Evolutionary conservation across 2,113 vertebrate genomes (phyloP).

Genomic region (Parus major): DNA sequence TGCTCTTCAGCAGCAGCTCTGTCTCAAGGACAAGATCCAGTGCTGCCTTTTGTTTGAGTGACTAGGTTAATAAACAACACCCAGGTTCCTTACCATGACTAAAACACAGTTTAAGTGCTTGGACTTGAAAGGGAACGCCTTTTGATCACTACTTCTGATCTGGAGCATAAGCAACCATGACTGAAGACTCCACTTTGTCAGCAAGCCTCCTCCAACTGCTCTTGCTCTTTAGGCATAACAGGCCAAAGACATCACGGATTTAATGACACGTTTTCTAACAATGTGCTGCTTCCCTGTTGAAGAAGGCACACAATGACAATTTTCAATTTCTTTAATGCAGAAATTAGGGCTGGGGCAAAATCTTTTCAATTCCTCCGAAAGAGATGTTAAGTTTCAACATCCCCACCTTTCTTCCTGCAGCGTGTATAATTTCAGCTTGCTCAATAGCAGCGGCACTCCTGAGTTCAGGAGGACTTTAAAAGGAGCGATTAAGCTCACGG

Average conservation of each 20-base stretch:
- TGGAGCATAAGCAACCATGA: neutral
- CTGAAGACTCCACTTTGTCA: neutral
- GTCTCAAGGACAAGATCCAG: neutral
- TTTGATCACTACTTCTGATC: neutral
- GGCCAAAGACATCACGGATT: neutral
- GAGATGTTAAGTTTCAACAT: neutral
- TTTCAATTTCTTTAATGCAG: constrained; percentile 22
- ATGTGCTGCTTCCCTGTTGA: neutral
- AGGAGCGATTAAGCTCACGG: constrained; percentile 48
- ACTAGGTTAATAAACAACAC: neutral
- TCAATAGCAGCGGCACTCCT: constrained; percentile 34
- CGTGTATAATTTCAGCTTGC: constrained; percentile 57
- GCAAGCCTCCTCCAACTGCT: neutral
- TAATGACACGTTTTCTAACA: neutral
- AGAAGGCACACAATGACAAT: neutral
- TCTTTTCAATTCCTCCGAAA: neutral
- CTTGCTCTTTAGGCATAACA: neutral
- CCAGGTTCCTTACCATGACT: neutral
- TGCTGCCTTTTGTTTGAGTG: neutral
- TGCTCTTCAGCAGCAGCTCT: neutral
- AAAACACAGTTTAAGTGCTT: neutral
- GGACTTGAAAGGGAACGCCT: neutral
- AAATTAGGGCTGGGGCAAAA: neutral
- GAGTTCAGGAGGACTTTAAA: constrained; percentile 52
- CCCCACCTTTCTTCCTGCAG: neutral